These are phyloP conservation scores for Andrena hattorfiana DNA, from an alignment of 2,888 invertebrate species.

Conservation along the genomic window DNA sequence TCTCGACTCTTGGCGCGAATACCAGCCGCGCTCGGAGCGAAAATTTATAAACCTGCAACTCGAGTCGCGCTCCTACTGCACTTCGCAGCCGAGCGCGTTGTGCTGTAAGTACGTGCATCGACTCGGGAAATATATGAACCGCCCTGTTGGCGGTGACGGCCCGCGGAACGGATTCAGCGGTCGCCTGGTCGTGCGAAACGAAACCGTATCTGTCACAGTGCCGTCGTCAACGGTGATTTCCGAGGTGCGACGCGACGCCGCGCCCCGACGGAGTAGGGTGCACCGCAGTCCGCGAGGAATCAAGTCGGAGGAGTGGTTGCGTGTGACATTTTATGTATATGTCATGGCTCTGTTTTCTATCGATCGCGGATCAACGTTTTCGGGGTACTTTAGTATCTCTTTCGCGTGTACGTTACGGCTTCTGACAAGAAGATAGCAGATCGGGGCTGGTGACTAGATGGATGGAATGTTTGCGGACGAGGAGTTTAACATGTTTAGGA, in stretches of 20 bases:
- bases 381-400: too few species aligned
- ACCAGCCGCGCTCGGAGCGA: constrained; percentile 1
- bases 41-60: constrained; percentile 43
- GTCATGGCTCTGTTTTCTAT: too few species aligned
- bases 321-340: too few species aligned
- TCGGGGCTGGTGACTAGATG: too few species aligned
- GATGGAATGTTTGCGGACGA: too few species aligned
- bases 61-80: constrained; percentile 16
- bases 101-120: constrained; percentile 1
- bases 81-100: neutral
- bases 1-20: constrained; percentile 12
- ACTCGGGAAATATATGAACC: constrained; percentile 19
- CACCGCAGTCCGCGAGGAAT: neutral
- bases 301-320: neutral
- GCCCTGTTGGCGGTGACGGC: neutral
- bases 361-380: too few species aligned
- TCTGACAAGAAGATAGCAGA: too few species aligned
- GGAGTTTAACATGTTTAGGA: too few species aligned
- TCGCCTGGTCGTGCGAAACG: neutral
- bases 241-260: neutral
- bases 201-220: neutral
- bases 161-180: neutral
- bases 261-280: neutral
- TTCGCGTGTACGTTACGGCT: too few species aligned
- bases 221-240: neutral